These are phyloP conservation scores for Ailurus styani DNA, from an alignment of 2,113 vertebrate species.

Conservation along the genomic window DNA sequence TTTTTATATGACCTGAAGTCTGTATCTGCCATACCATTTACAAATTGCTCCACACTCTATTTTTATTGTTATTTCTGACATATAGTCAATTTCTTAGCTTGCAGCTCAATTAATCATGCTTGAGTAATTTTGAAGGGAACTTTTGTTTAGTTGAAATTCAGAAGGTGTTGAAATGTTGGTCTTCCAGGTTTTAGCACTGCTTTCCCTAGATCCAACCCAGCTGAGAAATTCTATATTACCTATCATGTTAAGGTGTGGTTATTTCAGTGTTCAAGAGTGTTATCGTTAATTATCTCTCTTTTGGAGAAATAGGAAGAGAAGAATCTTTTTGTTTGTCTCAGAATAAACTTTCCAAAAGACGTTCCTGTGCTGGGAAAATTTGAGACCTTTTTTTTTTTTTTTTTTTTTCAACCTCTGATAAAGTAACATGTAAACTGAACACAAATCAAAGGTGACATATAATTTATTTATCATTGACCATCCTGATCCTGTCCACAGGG, in stretches of 20 bases:
- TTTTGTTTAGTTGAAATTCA: not conserved
- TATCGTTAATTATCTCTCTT: not conserved
- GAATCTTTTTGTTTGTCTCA: not conserved
- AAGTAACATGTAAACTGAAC: slow-evolving; percentile 23
- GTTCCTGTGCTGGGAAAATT: not conserved
- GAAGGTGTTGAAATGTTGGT: not conserved
- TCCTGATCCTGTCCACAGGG: not conserved
- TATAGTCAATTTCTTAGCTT: not conserved
- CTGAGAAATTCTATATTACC: not conserved
- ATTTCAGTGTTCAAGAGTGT: not conserved
- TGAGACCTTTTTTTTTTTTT: not conserved
- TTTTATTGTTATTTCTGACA: slow-evolving; percentile 44
- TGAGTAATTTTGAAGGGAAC: not conserved
- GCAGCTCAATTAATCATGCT: slow-evolving; percentile 10
- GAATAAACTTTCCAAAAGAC: slow-evolving; percentile 20
- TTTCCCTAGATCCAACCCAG: not conserved
- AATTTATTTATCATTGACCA: slow-evolving; percentile 34
- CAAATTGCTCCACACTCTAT: not conserved
- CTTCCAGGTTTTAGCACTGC: not conserved
- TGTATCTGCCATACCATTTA: not conserved
- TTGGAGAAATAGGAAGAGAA: not conserved
- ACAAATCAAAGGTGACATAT: slow-evolving; percentile 22
- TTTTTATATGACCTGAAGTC: not conserved
- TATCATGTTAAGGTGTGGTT: not conserved
- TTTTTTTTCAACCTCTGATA: not conserved